Percentiles rank a stretch among this genome's conserved stretches.
phyloP scores from a whole-genome alignment of 2,113 vertebrate genomes.

The Opisthocomus hoazin region DNA sequence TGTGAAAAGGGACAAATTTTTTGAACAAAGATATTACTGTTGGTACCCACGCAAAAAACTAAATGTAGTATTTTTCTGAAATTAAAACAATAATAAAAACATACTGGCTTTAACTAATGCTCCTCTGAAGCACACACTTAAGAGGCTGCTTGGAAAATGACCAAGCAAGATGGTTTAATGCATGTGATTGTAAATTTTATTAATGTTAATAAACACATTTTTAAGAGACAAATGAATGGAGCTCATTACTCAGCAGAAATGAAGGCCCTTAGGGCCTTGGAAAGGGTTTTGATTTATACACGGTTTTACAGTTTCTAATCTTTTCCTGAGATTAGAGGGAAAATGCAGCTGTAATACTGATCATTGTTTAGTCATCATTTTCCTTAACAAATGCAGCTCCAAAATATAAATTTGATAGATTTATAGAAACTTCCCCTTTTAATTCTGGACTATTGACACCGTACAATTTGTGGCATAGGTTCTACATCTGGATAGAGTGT shows the following conservation, averaged over 20 bases:
- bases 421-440: not conserved
- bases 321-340: not conserved
- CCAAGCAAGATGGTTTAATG: not conserved
- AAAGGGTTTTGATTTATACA: constrained; percentile 8
- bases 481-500: not conserved
- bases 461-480: not conserved
- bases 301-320: not conserved
- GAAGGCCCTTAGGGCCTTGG: not conserved
- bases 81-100: not conserved
- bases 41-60: not conserved
- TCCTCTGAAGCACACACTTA: not conserved
- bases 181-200: not conserved
- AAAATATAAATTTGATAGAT: not conserved
- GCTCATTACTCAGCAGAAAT: not conserved
- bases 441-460: not conserved
- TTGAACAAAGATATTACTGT: not conserved
- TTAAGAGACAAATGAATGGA: not conserved
- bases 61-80: not conserved
- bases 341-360: not conserved
- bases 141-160: constrained; percentile 1
- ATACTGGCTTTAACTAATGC: not conserved
- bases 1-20: not conserved
- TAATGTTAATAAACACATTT: constrained; percentile 5
- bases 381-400: not conserved
- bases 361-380: not conserved